Evolutionary conservation across 2,888 invertebrate species (phyloP), one percentile per base, ranked within the genome.

Genomic region (Crossocerus cetratus): DNA sequence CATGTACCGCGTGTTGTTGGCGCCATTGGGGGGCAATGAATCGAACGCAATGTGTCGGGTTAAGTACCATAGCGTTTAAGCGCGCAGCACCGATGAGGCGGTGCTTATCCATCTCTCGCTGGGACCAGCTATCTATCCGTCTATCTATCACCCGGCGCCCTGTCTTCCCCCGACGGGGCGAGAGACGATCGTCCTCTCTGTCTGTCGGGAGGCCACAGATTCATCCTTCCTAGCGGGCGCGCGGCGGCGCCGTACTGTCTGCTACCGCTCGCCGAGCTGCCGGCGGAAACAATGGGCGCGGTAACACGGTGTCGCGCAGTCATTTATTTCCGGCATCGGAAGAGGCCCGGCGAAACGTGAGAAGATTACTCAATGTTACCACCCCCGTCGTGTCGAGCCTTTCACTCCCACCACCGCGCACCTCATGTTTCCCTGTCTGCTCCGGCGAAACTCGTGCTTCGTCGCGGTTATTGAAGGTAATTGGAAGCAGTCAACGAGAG

Each of bases 261-360:
- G 14, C 56, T 32, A 42, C 42, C 43, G 60, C 67, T 72, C 63
- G 58, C 58, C 67, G 71, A 42, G 65, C 68, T 67, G 42, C 60
- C 49, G 23, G 43, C 60, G 69, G 70, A 76, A 78, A 81, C 76
- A 80, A 81, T 69, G 69, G 73, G 44, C 69, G 68, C 72, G 76
- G 80, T 74, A 74, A 72, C 77, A 69, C 54, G 68, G 68, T 76
- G 74, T 79, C 76, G 72, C 69, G 72, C 60, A 62, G 68, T 79
- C 80, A 79, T 81, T 82, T 79, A 76, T 81, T 81, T 81, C 80
- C 77, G 80, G 69, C 58, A 69, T 63, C 68, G 59, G 61, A 44
- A 56, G 55, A 44, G 60, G 54, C 56, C 64, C 55, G 45, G 58
- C 45, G 77, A 76, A 79, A 81, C 76, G 78, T 74, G 81, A 77